Conservation (phyloP, 2,888 invertebrate genomes). For the Blastobasis adustella region DNA sequence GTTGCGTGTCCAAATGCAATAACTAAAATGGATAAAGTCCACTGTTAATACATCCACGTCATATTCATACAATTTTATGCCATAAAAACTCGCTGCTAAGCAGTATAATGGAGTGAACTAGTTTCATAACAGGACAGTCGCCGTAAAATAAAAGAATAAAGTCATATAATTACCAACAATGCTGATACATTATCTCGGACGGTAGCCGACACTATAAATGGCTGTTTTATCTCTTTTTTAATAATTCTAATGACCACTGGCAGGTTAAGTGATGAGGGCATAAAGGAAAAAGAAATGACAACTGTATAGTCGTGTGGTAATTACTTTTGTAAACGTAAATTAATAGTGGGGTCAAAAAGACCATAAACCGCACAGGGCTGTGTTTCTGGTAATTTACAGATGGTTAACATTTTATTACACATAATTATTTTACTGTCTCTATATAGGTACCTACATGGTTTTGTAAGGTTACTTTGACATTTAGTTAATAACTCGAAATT, state of each 20-base stretch:
- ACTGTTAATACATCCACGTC: slow-evolving; percentile 3
- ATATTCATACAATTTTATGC: background rate
- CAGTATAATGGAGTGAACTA: slow-evolving; percentile 4
- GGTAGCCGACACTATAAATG: slow-evolving; percentile 35
- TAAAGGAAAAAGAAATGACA: too few species aligned
- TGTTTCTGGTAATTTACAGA: too few species aligned
- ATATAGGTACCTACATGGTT: too few species aligned
- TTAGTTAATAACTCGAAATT: too few species aligned
- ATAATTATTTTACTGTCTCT: too few species aligned
- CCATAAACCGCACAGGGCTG: background rate
- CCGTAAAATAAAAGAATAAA: slow-evolving; percentile 19
- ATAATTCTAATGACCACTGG: slow-evolving; percentile 31
- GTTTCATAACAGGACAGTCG: slow-evolving; percentile 11
- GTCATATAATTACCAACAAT: slow-evolving; percentile 49
- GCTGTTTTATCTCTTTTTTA: slow-evolving; percentile 30
- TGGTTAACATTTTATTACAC: too few species aligned
- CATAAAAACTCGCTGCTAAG: background rate
- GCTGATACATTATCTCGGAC: slow-evolving; percentile 39
- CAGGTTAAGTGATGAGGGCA: slow-evolving; percentile 12
- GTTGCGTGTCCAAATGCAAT: slow-evolving; percentile 47
- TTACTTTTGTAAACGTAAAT: too few species aligned
- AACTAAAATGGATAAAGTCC: slow-evolving; percentile 11
- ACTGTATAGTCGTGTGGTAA: background rate
- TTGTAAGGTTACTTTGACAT: too few species aligned
- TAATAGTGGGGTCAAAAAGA: background rate